These are phyloP conservation scores for Pongo abelii DNA, from an alignment of 2,113 vertebrate genomes.

Conservation along the genomic window DNA sequence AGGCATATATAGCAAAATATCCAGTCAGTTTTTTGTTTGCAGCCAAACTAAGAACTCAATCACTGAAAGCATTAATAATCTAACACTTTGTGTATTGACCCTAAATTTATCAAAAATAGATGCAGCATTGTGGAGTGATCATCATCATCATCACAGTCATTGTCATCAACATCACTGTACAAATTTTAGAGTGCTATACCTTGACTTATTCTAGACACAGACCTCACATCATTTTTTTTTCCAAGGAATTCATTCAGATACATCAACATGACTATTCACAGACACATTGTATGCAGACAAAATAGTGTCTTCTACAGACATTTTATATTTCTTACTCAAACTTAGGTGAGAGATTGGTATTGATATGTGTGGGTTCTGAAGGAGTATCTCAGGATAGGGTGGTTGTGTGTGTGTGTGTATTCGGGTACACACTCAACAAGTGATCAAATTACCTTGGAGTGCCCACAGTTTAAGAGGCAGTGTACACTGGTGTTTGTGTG, in stretches of 20 bases:
- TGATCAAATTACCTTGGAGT: not conserved
- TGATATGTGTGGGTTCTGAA: not conserved
- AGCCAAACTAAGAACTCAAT: not conserved
- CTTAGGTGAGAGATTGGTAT: not conserved
- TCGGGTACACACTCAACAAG: not conserved
- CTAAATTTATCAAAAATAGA: not conserved
- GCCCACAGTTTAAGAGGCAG: not conserved
- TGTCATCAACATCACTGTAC: not conserved
- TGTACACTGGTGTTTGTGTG: not conserved
- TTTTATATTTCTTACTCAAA: not conserved
- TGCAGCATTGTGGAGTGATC: not conserved
- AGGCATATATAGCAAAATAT: not conserved
- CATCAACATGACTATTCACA: not conserved
- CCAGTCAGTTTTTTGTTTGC: not conserved
- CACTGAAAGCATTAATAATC: not conserved
- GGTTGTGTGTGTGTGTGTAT: not conserved
- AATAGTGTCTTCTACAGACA: not conserved
- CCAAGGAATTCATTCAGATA: not conserved
- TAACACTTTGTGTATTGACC: not conserved
- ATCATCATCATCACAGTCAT: not conserved
- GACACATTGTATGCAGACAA: not conserved
- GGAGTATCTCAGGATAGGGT: not conserved
- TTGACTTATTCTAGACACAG: not conserved
- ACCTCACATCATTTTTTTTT: not conserved
- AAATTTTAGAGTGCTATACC: not conserved